Evolutionary conservation across 2,113 vertebrate species (phyloP).

Genomic region (Sylvietta virens): DNA sequence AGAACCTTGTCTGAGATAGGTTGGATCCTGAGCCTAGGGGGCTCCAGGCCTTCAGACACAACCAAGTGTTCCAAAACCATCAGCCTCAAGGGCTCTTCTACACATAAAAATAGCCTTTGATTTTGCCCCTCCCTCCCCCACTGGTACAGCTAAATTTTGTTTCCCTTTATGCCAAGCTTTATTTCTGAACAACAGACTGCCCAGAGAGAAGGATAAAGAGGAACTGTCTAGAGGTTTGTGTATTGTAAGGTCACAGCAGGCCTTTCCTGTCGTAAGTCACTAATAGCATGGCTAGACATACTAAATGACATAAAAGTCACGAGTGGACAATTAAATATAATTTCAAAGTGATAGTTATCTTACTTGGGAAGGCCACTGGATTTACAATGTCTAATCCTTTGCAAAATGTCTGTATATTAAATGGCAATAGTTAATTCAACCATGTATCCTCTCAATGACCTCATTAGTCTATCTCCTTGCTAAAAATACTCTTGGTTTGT

Average conservation of each 20-base stretch:
- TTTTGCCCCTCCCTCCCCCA: background rate
- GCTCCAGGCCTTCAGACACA: background rate
- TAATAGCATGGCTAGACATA: background rate
- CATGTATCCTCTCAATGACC: background rate
- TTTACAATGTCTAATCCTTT: background rate
- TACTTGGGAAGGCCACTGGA: background rate
- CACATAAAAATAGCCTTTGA: background rate
- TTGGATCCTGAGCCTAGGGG: background rate
- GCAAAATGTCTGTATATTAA: background rate
- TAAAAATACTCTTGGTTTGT: background rate
- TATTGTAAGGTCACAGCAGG: background rate
- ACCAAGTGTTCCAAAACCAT: background rate
- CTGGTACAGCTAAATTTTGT: background rate
- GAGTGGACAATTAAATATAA: slow-evolving; percentile 2
- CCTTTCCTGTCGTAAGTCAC: background rate
- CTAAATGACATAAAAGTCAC: background rate
- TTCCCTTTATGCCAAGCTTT: background rate
- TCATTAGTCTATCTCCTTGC: background rate
- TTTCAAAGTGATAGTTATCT: slow-evolving; percentile 1
- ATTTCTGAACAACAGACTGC: background rate
- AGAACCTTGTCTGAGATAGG: background rate
- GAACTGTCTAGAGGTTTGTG: background rate
- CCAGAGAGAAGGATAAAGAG: background rate
- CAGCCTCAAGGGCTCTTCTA: background rate
- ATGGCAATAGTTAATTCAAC: background rate